These are phyloP conservation scores for Pelmatolapia mariae DNA, from an alignment of 2,113 vertebrate species.

Conservation along the genomic window DNA sequence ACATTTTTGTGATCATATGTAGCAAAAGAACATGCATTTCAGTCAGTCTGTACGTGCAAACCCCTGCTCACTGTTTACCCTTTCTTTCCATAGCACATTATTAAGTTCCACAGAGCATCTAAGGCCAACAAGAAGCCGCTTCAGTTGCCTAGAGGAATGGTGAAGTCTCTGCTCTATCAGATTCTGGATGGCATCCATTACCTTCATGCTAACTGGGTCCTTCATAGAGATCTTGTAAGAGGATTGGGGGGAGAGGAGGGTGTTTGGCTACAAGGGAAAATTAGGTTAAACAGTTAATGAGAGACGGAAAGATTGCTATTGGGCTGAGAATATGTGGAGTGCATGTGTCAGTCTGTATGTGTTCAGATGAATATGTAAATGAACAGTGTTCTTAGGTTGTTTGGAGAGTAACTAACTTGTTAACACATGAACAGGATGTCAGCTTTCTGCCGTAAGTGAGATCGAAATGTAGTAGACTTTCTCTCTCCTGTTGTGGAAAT, in stretches of 20 bases:
- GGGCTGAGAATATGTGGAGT: not conserved
- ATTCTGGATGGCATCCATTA: slow-evolving; percentile 99
- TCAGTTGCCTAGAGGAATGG: slow-evolving; percentile 98
- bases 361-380: not conserved
- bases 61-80: not conserved
- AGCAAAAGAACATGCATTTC: not conserved
- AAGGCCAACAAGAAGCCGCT: slow-evolving; percentile 99
- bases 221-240: slow-evolving; percentile 99
- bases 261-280: not conserved
- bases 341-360: not conserved
- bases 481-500: not conserved
- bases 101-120: slow-evolving; percentile 99
- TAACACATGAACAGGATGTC: not conserved
- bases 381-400: not conserved
- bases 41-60: not conserved
- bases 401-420: not conserved
- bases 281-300: not conserved
- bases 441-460: not conserved
- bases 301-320: not conserved
- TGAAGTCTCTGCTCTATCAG: slow-evolving; percentile 98
- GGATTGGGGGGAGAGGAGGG: not conserved
- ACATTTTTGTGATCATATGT: not conserved
- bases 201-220: slow-evolving; percentile 99
- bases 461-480: not conserved
- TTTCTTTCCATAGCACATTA: slow-evolving; percentile 88